Evolutionary conservation across 2,797 vertebrate species (phyloP), one percentile per base, ranked within the genome.

Genomic region (Sebastes paucispinis): DNA sequence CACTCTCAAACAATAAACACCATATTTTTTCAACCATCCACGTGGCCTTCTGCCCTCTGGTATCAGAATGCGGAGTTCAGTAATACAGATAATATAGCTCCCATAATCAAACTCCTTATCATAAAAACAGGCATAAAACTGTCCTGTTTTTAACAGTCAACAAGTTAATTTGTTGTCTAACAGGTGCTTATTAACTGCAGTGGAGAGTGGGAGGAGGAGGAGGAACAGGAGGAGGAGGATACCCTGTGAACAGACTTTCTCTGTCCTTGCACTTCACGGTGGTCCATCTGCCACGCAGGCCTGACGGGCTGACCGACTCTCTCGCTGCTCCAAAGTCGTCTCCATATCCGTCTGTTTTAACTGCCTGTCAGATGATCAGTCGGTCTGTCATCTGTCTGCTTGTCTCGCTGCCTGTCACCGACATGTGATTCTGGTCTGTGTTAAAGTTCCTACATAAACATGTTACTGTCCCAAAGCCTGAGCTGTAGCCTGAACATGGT

Each of bases 111-210:
- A 70, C 62, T 78, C 36, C 66, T 86, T 60, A 54, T 86, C 82
- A 81, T 89, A 83, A 86, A 92, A 89, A 90, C 58, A 47, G 32
- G 14, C 89, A 91, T 94, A 92, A 95, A 95, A 81, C 90, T 94
- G 93, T 92, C 87, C 27, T 16, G 60, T 8, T 54, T 87, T 91
- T 90, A 81, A 86, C 81, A 80, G 81, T 86, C 83, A 79, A 87
- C 90, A 85, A 92, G 87, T 93, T 94, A 92, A 95, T 93, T 93
- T 95, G 95, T 94, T 86, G 87, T 90, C 69, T 54, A 88, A 94
- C 95, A 96, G 95, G 94, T 96, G 94, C 66, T 79, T 85, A 70
- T 87, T 85, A 68, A 87, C 70, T 71, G 70, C 55, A 0, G 71
- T 31, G 54, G 18, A 59, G 58, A 34, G 54, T 1, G 34, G 77